Conservation (phyloP, 2,113 vertebrate species). For the Micronycteris hirsuta region DNA sequence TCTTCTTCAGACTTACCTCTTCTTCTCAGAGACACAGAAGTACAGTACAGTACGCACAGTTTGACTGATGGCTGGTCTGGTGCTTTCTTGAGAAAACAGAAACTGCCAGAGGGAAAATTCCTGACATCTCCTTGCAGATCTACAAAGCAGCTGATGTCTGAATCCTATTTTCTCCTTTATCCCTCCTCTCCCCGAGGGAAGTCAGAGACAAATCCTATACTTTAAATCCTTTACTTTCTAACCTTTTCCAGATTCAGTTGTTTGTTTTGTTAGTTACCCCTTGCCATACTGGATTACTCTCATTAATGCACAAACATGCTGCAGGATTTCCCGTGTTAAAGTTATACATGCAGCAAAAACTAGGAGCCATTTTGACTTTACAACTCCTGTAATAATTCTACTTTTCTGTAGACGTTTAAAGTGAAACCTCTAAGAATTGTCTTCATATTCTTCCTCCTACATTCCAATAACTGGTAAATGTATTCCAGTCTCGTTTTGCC, state of each 20-base stretch:
- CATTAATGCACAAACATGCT: neutral
- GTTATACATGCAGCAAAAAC: neutral
- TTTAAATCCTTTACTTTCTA: neutral
- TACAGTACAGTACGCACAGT: neutral
- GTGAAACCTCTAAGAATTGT: neutral
- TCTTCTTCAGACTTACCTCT: neutral
- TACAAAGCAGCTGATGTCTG: neutral
- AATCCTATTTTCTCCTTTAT: neutral
- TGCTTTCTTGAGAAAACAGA: neutral
- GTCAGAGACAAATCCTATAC: neutral
- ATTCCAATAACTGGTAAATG: neutral
- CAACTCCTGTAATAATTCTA: neutral
- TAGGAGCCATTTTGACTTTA: neutral
- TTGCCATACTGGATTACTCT: neutral
- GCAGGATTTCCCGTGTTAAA: neutral
- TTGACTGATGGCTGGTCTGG: neutral
- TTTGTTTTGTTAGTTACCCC: neutral
- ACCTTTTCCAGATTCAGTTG: neutral
- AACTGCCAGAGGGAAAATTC: neutral
- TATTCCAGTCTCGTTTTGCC: neutral
- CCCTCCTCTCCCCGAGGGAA: neutral
- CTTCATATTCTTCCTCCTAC: neutral
- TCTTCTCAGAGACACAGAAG: neutral
- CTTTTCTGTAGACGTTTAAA: neutral
- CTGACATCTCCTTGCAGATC: neutral